Evolutionary conservation across 2,888 invertebrate species (phyloP).

Genomic region (Troides aeacus): DNA sequence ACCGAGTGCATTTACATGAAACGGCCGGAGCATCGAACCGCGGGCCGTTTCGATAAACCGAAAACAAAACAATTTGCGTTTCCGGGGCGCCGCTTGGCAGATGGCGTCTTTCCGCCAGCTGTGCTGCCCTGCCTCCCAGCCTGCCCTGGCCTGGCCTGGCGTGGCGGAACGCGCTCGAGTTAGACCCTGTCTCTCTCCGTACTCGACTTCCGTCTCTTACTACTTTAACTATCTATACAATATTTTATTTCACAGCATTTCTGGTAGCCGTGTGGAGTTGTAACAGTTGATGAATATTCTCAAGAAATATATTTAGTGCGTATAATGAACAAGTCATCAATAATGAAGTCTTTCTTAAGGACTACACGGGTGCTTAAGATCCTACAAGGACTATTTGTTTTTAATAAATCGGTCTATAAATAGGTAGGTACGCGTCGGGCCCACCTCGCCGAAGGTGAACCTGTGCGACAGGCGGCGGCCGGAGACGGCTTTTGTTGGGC

Average conservation of each 20-base stretch:
- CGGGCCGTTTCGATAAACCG: slow-evolving; percentile 31
- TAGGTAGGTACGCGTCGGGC: slow-evolving; percentile 31
- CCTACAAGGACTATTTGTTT: slow-evolving; percentile 35
- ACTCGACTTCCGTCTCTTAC: neutral
- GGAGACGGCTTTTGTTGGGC: slow-evolving; percentile 50
- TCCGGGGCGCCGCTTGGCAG: slow-evolving; percentile 72
- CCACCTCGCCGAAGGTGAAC: slow-evolving; percentile 60
- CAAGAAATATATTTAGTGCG: neutral
- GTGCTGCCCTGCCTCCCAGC: slow-evolving; percentile 42
- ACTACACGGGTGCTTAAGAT: neutral
- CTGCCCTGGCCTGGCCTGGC: slow-evolving; percentile 30
- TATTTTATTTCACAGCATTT: neutral
- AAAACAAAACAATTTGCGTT: slow-evolving; percentile 72
- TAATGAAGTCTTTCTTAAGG: slow-evolving; percentile 10
- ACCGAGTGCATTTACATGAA: slow-evolving; percentile 31
- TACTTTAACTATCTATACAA: neutral
- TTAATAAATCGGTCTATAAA: slow-evolving; percentile 38
- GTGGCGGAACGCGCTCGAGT: slow-evolving; percentile 47
- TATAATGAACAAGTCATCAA: neutral
- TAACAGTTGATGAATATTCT: neutral
- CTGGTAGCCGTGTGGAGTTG: neutral
- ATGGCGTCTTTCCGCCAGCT: slow-evolving; percentile 80
- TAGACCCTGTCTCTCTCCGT: slow-evolving; percentile 42
- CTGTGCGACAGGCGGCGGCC: slow-evolving; percentile 36
- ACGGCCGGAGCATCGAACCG: slow-evolving; percentile 25